Evolutionary conservation across 2,797 vertebrate genomes (phyloP), one percentile per base, ranked within the genome.

Genomic region (Pseudochromis fuscus): DNA sequence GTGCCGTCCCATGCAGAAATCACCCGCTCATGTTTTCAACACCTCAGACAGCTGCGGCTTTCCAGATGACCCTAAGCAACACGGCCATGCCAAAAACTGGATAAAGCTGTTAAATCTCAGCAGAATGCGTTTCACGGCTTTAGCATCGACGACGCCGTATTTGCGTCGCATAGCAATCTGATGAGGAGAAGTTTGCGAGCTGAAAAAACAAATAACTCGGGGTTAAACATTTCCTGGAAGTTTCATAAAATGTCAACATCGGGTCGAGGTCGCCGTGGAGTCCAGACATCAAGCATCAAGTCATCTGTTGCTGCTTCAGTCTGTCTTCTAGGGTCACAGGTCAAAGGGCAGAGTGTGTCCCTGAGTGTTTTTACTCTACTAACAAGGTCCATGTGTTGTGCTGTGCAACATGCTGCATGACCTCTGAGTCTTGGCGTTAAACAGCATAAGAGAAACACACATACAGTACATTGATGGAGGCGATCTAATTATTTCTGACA

Each of bases 21-120:
- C 59, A 24, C 69, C 72, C 35, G 49, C 67, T 79, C 44, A 7
- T 44, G 30, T 57, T 81, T 75, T 65, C 65, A 69, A 66, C 62
- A 48, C 61, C 37, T 28, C 31, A 18, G 35, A 72, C 84, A 85
- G 76, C 78, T 81, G 69, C 51, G 75, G 44, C 30, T 70, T 63
- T 33, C 35, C 1, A 2, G 16, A 55, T 50, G 62, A 85, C 68
- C 79, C 48, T 4, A 31, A n/a, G 38, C 42, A 30, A 21, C 45
- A 18, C 31, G 4, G 49, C 48, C 1, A 25, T 28, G 45, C 67
- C 71, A 64, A 72, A n/a, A 76, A 62, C 37, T n/a, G 42, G 40
- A 58, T 25, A 9, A 67, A 67, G 46, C 45, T 58, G 57, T 51
- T 67, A 25, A 50, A 27, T 45, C 37, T 62, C 42, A 23, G 46